Percentiles rank a stretch among this genome's conserved stretches.
These are phyloP conservation scores for Paradoxurus hermaphroditus DNA, from an alignment of 2,113 vertebrate species.

Conservation along the genomic window DNA sequence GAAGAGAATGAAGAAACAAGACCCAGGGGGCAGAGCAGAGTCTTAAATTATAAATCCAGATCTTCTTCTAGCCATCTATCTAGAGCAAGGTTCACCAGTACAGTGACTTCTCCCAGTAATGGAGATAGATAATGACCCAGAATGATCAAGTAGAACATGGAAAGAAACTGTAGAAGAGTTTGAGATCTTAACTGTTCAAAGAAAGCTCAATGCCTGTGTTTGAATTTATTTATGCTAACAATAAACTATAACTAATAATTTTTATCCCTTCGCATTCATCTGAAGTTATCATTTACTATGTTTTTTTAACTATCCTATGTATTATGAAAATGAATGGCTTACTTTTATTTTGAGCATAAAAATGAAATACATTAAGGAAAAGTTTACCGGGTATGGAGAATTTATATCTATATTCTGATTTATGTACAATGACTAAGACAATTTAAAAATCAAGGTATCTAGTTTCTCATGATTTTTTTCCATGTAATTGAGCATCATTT, in stretches of 20 bases:
- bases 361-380: neutral
- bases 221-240: neutral
- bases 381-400: neutral
- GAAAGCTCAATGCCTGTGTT: neutral
- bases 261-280: neutral
- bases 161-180: neutral
- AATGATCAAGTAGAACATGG: neutral
- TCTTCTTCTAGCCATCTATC: neutral
- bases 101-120: neutral
- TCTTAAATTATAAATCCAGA: neutral
- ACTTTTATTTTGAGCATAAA: constrained; percentile 1
- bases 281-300: neutral
- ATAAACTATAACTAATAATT: neutral
- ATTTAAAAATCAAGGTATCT: neutral
- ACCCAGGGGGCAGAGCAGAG: neutral
- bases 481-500: neutral
- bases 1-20: neutral
- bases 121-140: neutral
- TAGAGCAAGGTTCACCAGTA: neutral
- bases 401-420: neutral
- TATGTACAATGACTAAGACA: neutral
- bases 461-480: neutral
- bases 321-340: neutral
- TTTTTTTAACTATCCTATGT: neutral
- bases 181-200: neutral